Conservation (phyloP, 2,797 vertebrate species). For the Heliangelus exortis region DNA sequence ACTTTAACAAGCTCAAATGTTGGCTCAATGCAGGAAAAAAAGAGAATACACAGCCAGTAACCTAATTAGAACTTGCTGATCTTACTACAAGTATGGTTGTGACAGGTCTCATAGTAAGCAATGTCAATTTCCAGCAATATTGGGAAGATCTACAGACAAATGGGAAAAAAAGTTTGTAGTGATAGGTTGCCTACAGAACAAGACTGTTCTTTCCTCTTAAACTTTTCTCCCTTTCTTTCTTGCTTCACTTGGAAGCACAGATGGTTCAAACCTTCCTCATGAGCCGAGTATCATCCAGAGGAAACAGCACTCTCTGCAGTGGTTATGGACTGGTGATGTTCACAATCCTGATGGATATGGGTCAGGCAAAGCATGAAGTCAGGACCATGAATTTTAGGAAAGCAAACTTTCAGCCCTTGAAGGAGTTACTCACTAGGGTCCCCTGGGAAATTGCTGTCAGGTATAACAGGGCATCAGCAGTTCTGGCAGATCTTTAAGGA, state of each 20-base stretch:
- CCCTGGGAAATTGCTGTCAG: no score
- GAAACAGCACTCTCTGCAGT: not conserved
- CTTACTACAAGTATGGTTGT: not conserved
- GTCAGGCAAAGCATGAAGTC: no score
- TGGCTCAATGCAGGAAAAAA: not conserved
- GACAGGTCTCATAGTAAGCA: not conserved
- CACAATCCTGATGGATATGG: no score
- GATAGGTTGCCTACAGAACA: not conserved
- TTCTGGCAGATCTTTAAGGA: no score
- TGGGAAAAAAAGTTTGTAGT: not conserved
- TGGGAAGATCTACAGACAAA: not conserved
- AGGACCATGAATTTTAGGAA: no score
- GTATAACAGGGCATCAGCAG: no score
- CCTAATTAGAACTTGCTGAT: not conserved
- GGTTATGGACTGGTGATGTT: no score
- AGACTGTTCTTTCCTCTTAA: not conserved
- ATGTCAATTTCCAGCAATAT: not conserved
- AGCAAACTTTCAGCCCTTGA: no score
- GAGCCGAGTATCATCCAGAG: accelerated
- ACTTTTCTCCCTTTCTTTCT: not conserved
- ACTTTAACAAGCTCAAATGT: not conserved
- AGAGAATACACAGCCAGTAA: not conserved
- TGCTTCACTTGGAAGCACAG: not conserved
- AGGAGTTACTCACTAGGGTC: no score
- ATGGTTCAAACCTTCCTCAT: not conserved